phyloP scores from a whole-genome alignment of 2,797 vertebrate species.

The Sphenodon punctatus region DNA sequence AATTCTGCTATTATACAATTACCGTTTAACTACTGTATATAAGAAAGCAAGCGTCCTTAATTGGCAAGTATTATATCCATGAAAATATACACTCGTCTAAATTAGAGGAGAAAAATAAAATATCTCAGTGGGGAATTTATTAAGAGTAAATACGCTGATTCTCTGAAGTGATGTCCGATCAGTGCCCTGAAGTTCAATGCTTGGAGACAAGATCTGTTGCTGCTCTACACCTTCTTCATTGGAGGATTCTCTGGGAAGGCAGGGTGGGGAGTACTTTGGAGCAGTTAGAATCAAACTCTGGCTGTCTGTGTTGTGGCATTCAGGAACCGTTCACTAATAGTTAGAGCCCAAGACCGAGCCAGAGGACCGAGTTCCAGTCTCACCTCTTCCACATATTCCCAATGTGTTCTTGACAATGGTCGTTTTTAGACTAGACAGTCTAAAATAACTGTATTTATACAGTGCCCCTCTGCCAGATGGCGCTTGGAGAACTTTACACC shows the following conservation, averaged over 20 bases:
- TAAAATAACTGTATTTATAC: too few relatives aligned
- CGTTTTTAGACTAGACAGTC: too few relatives aligned
- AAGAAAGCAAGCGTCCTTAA: neutral
- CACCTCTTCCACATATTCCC: neutral
- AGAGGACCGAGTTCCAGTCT: rapidly evolving
- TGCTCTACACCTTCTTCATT: neutral
- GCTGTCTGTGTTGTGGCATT: neutral
- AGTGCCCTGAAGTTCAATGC: neutral
- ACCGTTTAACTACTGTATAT: neutral
- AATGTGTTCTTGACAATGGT: neutral
- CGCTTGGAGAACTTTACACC: too few relatives aligned
- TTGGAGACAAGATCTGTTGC: too few relatives aligned
- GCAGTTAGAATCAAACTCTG: neutral
- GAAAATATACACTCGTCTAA: neutral
- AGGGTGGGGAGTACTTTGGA: neutral
- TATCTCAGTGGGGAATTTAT: neutral
- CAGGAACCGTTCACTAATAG: neutral
- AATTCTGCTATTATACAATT: neutral
- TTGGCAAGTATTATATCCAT: neutral
- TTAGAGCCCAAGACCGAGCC: neutral
- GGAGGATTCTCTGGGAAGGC: neutral
- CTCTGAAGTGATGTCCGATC: neutral
- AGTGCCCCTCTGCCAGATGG: too few relatives aligned
- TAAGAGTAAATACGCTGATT: neutral
- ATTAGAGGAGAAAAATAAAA: neutral